Base-by-base conservation (phyloP, 1,140 invertebrate genomes). In the Drosophila subobscura region DNA sequence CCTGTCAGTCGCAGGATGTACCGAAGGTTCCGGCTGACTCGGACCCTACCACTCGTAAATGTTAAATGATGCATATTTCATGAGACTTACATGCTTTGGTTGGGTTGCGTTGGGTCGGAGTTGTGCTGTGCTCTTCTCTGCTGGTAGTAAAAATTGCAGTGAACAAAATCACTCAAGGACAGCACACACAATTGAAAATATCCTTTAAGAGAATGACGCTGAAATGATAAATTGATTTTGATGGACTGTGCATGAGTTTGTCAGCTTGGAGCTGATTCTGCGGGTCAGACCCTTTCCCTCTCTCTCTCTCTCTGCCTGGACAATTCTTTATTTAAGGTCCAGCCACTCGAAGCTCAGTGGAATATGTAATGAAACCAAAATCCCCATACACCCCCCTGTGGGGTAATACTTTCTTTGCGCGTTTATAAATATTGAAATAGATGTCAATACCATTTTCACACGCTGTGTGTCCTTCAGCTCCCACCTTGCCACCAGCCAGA, bases 361-460 rank as follows among this genome's bases (percentile, higher is more conserved):
- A 55, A 73, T 53, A 73, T 65, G 53, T 46, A 65, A 73, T 73
- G 47, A 73, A 65, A 56, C 10, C 29, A 27, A 77, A 58, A 44
- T 65, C 50, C 33, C 65, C 16, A 41, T 40, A 22, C 41, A 41
- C 8, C 33, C 33, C 14, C 45, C 45, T 41, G 46, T 57, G 12
- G 25, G 58, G 51, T 57, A 60, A 12, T 63, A 16, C 37, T 33
- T 46, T 44, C 68, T 49, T 37, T 16, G 12, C 45, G 64, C 71
- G 64, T 74, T 85, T 77, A 86, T 85, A 85, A 86, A 85, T 85
- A 85, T 85, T 85, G 81, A 85, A 85, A 85, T 74, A 86, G 81
- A 85, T 60, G 77, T 85, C 81, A 85, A 85, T 86, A 85, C 67
- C 81, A 77, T 72, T 81, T 84, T 86, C 77, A 57, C 81, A 86